Conservation (phyloP, 2,797 vertebrate species). For the Gila robusta region DNA sequence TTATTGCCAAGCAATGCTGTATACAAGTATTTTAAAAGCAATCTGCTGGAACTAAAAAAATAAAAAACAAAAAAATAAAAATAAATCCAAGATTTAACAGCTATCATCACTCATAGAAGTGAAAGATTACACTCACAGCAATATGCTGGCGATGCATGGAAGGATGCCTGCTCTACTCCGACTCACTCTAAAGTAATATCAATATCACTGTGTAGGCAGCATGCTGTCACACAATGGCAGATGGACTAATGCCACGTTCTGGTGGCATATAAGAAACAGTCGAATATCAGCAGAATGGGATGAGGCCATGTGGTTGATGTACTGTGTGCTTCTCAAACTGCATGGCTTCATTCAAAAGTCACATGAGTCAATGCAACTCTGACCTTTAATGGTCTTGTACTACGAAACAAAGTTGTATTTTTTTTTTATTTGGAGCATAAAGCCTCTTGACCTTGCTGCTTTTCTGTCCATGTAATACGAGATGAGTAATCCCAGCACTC, state of each 20-base stretch:
- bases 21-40: slow-evolving; percentile 33
- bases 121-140: slow-evolving; percentile 46
- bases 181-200: slow-evolving; percentile 42
- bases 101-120: slow-evolving; percentile 42
- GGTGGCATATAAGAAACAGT: slow-evolving; percentile 17
- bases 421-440: neutral
- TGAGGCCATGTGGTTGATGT: neutral
- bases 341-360: slow-evolving; percentile 6
- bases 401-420: slow-evolving; percentile 7
- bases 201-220: slow-evolving; percentile 48
- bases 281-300: neutral
- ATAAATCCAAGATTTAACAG: slow-evolving; percentile 24
- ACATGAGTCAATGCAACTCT: neutral
- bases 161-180: slow-evolving; percentile 23
- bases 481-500: slow-evolving; percentile 9
- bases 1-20: slow-evolving; percentile 27
- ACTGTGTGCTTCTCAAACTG: neutral
- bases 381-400: slow-evolving; percentile 10
- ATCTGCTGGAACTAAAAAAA: slow-evolving; percentile 10
- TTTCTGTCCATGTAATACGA: slow-evolving; percentile 1
- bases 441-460: slow-evolving; percentile 26
- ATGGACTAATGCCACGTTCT: slow-evolving; percentile 31
- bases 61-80: neutral
- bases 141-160: slow-evolving; percentile 47
- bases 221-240: slow-evolving; percentile 26